Conservation (phyloP, 2,797 vertebrate species). For the Novumbra hubbsi region DNA sequence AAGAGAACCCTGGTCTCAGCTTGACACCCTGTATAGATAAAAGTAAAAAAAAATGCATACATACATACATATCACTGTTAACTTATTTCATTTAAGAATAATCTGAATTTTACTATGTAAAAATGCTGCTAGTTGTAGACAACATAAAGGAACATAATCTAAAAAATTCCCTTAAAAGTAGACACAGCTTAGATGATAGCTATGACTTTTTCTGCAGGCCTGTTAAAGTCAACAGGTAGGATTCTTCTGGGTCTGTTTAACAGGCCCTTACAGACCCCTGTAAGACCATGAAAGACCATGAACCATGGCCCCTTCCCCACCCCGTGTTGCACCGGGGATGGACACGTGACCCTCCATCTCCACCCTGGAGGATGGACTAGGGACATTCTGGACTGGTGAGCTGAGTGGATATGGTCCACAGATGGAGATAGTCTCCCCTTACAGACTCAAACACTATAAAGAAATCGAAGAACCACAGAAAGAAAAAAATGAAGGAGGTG, state of each 20-base stretch:
- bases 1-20: too few relatives aligned
- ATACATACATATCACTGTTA: too few relatives aligned
- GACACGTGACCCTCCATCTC: slow-evolving; percentile 52
- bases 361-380: slow-evolving; percentile 45
- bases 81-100: too few relatives aligned
- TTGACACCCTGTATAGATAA: too few relatives aligned
- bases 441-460: slow-evolving; percentile 43
- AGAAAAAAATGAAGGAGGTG: slow-evolving; percentile 13
- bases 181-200: neutral
- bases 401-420: slow-evolving; percentile 58
- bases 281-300: neutral
- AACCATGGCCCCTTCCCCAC: neutral
- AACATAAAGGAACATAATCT: too few relatives aligned
- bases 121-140: too few relatives aligned
- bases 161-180: too few relatives aligned
- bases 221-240: neutral
- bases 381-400: slow-evolving; percentile 42
- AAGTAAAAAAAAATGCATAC: too few relatives aligned
- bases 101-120: too few relatives aligned
- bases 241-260: neutral
- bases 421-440: slow-evolving; percentile 65
- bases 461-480: slow-evolving; percentile 36
- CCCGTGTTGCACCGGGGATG: neutral
- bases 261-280: neutral
- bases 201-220: neutral